Percentiles rank a stretch among this genome's conserved stretches.
phyloP scores from a whole-genome alignment of 2,797 vertebrate genomes.

The Amphiprion clarkii region DNA sequence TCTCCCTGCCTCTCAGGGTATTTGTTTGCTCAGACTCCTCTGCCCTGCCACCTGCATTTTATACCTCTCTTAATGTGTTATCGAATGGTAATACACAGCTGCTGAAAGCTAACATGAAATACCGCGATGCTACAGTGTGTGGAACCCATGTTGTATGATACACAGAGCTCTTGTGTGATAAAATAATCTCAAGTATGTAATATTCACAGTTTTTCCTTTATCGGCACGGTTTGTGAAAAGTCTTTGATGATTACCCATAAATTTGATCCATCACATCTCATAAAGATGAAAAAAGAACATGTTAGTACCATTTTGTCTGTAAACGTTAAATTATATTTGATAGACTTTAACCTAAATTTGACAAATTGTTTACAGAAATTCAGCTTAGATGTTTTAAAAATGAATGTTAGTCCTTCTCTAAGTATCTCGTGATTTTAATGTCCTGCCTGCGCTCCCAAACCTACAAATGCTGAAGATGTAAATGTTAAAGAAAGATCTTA shows the following conservation, averaged over 20 bases:
- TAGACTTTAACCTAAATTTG: background rate
- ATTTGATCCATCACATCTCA: background rate
- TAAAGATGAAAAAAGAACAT: background rate
- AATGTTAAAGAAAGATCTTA: background rate
- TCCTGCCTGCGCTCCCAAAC: background rate
- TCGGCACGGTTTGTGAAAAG: background rate
- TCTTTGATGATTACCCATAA: background rate
- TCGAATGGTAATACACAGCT: constrained; percentile 70
- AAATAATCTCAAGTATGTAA: constrained; percentile 10
- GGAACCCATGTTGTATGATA: constrained; percentile 16
- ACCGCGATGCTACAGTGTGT: constrained; percentile 35
- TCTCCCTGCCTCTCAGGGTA: constrained; percentile 49
- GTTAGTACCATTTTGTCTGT: background rate
- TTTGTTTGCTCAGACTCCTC: constrained; percentile 75
- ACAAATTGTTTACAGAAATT: background rate
- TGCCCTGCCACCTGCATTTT: constrained; percentile 57
- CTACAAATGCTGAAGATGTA: background rate
- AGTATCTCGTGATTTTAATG: no score
- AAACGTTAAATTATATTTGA: constrained; percentile 3
- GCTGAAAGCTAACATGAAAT: constrained; percentile 69
- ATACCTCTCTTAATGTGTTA: constrained; percentile 53
- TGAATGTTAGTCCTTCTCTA: background rate
- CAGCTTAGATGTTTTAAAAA: background rate
- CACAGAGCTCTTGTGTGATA: constrained; percentile 13
- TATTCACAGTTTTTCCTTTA: background rate